These are phyloP conservation scores for Molossus molossus DNA, from an alignment of 2,797 vertebrate species.

Conservation along the genomic window DNA sequence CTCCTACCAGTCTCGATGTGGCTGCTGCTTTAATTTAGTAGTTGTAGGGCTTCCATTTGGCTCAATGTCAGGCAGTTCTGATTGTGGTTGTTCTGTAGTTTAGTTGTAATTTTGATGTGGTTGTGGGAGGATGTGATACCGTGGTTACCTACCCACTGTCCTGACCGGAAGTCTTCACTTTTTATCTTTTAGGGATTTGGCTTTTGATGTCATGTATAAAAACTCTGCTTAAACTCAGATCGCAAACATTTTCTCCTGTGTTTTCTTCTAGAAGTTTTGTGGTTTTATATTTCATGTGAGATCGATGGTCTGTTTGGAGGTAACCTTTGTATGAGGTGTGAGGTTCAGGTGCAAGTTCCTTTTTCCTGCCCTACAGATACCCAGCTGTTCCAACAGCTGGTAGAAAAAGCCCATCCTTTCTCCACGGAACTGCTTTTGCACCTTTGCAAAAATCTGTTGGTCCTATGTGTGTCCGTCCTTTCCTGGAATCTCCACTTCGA, in stretches of 20 bases:
- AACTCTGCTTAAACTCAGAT: not conserved
- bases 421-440: not conserved
- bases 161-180: no score
- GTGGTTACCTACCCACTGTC: no score
- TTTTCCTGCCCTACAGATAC: not conserved
- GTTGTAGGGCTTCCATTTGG: no score
- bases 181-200: not conserved
- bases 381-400: not conserved
- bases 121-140: no score
- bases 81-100: no score
- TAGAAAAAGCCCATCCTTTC: not conserved
- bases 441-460: not conserved
- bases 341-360: not conserved
- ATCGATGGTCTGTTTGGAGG: not conserved
- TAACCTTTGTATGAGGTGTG: not conserved
- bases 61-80: no score
- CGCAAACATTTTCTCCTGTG: constrained; percentile 16
- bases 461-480: not conserved
- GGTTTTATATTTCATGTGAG: constrained; percentile 28
- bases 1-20: no score
- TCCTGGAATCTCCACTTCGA: constrained; percentile 36
- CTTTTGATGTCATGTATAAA: not conserved
- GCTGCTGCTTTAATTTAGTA: no score
- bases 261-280: constrained; percentile 24
- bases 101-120: no score